phyloP scores from a whole-genome alignment of 2,113 vertebrate genomes.

The Rhabdornis inornatus region DNA sequence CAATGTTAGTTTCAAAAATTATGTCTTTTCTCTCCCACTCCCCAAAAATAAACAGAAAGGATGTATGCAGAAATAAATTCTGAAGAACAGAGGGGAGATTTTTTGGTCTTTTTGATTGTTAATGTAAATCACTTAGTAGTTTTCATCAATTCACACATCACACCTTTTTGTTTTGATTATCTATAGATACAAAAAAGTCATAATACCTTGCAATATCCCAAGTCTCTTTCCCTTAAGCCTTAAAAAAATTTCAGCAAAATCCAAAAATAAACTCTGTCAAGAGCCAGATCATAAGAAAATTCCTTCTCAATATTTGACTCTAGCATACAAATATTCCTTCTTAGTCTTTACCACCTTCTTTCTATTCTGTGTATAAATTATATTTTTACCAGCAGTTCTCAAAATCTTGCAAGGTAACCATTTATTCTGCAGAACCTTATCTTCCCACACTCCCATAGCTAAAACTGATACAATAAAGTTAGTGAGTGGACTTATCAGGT shows the following conservation, averaged over 20 bases:
- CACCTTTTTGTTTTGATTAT: background rate
- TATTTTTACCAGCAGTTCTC: background rate
- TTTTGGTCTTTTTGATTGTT: background rate
- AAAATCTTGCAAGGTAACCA: background rate
- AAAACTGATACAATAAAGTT: background rate
- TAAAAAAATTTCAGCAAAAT: background rate
- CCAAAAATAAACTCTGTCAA: background rate
- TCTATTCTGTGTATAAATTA: background rate
- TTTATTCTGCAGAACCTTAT: background rate
- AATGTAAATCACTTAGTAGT: conserved; percentile 20
- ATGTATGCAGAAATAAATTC: background rate
- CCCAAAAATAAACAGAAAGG: background rate
- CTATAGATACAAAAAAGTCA: background rate
- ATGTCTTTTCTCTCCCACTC: background rate
- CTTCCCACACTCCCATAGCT: background rate
- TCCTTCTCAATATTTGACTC: background rate
- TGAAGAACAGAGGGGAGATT: background rate
- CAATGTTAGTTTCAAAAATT: background rate
- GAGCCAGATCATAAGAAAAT: background rate
- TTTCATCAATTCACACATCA: background rate
- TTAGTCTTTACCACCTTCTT: background rate
- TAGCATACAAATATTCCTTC: background rate
- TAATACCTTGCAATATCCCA: background rate
- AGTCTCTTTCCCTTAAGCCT: background rate
- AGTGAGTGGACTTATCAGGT: no score